phyloP scores from a whole-genome alignment of 1,140 invertebrate genomes.

The Ephestia elutella region DNA sequence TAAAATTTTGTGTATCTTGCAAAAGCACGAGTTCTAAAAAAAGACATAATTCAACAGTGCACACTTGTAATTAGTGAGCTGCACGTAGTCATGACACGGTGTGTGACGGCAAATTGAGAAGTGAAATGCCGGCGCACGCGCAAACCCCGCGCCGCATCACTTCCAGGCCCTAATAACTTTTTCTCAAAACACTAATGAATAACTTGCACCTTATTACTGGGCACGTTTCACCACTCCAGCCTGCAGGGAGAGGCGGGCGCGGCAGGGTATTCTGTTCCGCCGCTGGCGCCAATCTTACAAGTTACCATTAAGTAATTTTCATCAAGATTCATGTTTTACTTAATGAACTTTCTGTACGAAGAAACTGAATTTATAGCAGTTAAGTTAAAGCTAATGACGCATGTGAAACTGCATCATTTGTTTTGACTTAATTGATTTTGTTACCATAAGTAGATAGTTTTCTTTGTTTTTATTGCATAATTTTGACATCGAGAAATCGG shows the following conservation, averaged over 20 bases:
- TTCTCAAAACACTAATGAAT: constrained; percentile 67
- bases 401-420: too few species aligned
- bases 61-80: not conserved
- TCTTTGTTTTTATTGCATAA: too few species aligned
- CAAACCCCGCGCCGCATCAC: constrained; percentile 33
- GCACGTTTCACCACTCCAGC: constrained; percentile 53
- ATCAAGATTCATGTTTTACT: constrained; percentile 40
- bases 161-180: constrained; percentile 53
- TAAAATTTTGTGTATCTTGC: too few species aligned
- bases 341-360: constrained; percentile 36
- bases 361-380: constrained; percentile 17
- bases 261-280: constrained; percentile 20
- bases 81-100: not conserved
- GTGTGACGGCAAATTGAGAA: constrained; percentile 38
- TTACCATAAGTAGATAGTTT: too few species aligned
- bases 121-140: constrained; percentile 56
- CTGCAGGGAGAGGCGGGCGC: constrained; percentile 8
- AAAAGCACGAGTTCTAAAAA: too few species aligned
- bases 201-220: constrained; percentile 57
- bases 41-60: not conserved
- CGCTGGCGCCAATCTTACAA: constrained; percentile 39
- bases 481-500: too few species aligned
- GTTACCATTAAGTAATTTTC: constrained; percentile 48
- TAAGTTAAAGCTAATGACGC: not conserved
- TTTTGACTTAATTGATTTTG: too few species aligned